These are phyloP conservation scores for Camponotus pennsylvanicus DNA, from an alignment of 1,140 invertebrate genomes.

Conservation along the genomic window DNA sequence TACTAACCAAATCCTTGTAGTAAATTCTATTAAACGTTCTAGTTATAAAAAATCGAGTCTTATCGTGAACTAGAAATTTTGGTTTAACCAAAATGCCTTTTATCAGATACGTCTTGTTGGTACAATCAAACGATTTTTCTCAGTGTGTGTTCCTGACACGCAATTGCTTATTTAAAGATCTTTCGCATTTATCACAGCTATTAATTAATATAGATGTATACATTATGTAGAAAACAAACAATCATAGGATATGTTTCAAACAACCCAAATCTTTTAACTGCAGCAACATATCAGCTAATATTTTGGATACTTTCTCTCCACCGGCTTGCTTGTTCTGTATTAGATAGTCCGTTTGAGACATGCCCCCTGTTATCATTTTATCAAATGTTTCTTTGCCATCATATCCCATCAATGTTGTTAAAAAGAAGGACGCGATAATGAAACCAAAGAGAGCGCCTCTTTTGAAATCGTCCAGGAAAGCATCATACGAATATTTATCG, in stretches of 20 bases:
- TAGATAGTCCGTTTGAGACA: no score
- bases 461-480: conserved; percentile 80
- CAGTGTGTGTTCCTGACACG: no score
- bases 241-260: not conserved
- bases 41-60: no score
- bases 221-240: not conserved
- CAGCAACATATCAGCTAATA: conserved; percentile 75
- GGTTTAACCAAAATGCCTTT: no score
- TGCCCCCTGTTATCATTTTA: no score
- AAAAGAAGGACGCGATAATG: conserved; percentile 75
- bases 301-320: conserved; percentile 68
- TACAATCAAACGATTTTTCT: no score
- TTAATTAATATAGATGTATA: not conserved
- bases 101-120: no score
- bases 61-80: no score
- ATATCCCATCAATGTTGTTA: conserved; percentile 69
- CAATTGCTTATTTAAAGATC: not conserved
- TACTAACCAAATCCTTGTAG: no score
- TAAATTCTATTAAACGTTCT: no score
- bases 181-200: not conserved
- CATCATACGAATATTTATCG: conserved; percentile 74
- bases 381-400: not conserved
- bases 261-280: conserved; percentile 70
- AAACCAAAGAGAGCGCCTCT: conserved; percentile 79
- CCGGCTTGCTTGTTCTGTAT: not conserved